A percentile compares a stretch with the other conserved stretches of the same genome.
Evolutionary conservation across 2,797 vertebrate genomes (phyloP).

Genomic region (Chiloscyllium punctatum): DNA sequence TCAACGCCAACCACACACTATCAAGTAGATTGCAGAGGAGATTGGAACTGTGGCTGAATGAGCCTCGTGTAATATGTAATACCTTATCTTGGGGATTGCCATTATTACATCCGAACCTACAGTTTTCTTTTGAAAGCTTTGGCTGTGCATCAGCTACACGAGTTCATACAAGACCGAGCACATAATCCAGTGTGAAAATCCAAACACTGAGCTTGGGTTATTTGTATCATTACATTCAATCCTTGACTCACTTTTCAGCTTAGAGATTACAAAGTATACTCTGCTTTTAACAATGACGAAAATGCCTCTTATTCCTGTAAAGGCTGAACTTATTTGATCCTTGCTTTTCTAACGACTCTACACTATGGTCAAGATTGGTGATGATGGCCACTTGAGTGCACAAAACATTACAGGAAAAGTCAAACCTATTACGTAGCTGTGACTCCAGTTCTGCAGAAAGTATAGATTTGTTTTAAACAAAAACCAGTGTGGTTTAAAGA

Average conservation of each 20-base stretch:
- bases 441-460: neutral
- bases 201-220: neutral
- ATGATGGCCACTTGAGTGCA: neutral
- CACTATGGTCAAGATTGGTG: neutral
- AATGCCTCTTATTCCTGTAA: neutral
- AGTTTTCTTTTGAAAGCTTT: neutral
- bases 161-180: neutral
- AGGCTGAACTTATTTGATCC: neutral
- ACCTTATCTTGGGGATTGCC: neutral
- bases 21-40: too few relatives aligned
- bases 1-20: neutral
- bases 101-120: neutral
- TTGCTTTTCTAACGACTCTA: neutral
- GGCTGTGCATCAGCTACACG: neutral
- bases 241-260: neutral
- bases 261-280: slow-evolving; percentile 2
- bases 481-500: neutral
- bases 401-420: neutral
- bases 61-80: neutral
- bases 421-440: neutral
- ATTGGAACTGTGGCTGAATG: neutral
- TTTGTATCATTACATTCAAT: neutral
- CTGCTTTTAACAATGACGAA: neutral
- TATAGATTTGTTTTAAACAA: neutral
- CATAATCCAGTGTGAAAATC: neutral